Evolutionary conservation across 2,888 invertebrate genomes (phyloP).

Genomic region (Heliconius charithonia): DNA sequence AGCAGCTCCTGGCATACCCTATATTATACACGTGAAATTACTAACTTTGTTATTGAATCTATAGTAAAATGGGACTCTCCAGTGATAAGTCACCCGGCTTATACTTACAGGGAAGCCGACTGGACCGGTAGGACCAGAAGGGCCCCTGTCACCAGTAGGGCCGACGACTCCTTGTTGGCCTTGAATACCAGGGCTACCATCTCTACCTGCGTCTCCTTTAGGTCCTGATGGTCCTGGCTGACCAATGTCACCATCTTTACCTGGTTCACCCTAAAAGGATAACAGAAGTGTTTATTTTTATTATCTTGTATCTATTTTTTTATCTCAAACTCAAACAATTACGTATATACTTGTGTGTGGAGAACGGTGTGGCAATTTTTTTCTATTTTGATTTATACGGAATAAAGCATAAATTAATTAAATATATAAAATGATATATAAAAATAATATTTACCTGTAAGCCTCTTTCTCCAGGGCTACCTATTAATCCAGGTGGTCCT

Average conservation of each 20-base stretch:
- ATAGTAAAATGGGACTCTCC: too few relatives aligned
- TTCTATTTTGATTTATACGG: too few relatives aligned
- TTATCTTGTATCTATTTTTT: not conserved
- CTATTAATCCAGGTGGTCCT: constrained; percentile 91
- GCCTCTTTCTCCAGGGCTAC: constrained; percentile 91
- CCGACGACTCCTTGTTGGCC: constrained; percentile 89
- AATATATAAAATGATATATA: not conserved
- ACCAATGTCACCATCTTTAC: constrained; percentile 91
- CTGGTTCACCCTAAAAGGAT: constrained; percentile 86
- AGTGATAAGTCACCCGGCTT: not conserved
- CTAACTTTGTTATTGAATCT: not conserved
- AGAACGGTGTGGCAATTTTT: too few relatives aligned
- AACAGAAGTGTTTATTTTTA: not conserved
- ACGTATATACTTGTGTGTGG: too few relatives aligned
- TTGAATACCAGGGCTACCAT: constrained; percentile 89
- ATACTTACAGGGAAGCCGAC: constrained; percentile 89
- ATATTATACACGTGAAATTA: constrained; percentile 17
- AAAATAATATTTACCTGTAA: constrained; percentile 79
- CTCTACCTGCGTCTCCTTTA: constrained; percentile 90
- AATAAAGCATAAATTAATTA: not conserved
- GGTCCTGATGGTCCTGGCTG: constrained; percentile 89
- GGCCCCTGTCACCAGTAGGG: constrained; percentile 89
- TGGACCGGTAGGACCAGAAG: constrained; percentile 89
- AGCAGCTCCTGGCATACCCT: constrained; percentile 89
- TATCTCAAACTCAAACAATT: too few relatives aligned